phyloP scores from a whole-genome alignment of 2,888 invertebrate species.

The Parapristionchus giblindavisi region DNA sequence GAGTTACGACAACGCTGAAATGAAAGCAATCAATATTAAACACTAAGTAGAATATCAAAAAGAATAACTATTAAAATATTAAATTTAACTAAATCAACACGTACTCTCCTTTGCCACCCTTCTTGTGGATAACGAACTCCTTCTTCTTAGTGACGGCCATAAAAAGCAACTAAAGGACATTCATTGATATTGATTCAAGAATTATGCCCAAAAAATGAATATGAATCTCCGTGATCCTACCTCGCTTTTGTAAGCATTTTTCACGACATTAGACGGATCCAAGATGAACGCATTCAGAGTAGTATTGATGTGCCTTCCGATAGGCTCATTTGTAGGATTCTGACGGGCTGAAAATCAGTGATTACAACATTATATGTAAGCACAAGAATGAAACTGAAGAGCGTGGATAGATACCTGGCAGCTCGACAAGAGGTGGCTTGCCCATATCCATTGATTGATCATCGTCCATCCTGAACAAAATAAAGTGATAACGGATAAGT shows the following conservation, averaged over 20 bases:
- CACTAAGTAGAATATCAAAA: neutral
- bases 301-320: neutral
- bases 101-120: slow-evolving; percentile 30
- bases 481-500: too few species aligned
- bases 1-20: slow-evolving; percentile 1
- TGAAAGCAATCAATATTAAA: neutral
- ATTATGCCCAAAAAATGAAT: neutral
- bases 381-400: neutral
- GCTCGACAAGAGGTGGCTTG: neutral
- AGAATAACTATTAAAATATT: neutral
- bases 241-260: slow-evolving; percentile 2
- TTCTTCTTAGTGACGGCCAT: slow-evolving; percentile 14
- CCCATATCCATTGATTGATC: too few species aligned
- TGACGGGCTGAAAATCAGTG: neutral
- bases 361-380: neutral
- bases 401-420: slow-evolving; percentile 13
- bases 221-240: neutral
- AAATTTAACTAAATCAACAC: neutral
- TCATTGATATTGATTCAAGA: neutral
- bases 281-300: slow-evolving; percentile 1
- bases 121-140: slow-evolving; percentile 15
- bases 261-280: neutral
- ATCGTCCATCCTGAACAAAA: too few species aligned
- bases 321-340: slow-evolving; percentile 1
- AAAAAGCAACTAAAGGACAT: slow-evolving; percentile 21